Percentiles rank a stretch among this genome's conserved stretches.
phyloP scores from a whole-genome alignment of 2,888 invertebrate genomes.

The Calameuta idolon region DNA sequence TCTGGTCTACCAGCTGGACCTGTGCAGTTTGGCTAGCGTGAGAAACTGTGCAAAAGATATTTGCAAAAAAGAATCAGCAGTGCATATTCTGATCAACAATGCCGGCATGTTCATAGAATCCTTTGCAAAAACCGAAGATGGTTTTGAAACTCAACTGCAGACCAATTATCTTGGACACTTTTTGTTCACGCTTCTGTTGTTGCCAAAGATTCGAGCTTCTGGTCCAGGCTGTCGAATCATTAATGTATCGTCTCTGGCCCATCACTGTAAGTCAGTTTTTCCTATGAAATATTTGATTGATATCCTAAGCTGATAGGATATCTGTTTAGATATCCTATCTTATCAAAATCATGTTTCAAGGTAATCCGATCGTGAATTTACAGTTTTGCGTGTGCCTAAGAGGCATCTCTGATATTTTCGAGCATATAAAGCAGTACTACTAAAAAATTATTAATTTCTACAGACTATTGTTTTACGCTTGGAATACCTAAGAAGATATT shows the following conservation, averaged over 20 bases:
- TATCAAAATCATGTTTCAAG: too few species aligned
- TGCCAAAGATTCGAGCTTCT: conserved; percentile 71
- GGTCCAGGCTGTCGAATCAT: conserved; percentile 65
- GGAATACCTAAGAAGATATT: too few species aligned
- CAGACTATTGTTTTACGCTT: too few species aligned
- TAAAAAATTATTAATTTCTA: too few species aligned
- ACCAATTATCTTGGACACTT: conserved; percentile 75
- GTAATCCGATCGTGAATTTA: too few species aligned
- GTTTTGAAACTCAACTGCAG: conserved; percentile 74
- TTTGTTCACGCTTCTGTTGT: conserved; percentile 70
- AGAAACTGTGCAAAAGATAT: conserved; percentile 72
- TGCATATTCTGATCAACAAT: conserved; percentile 73
- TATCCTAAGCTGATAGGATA: too few species aligned
- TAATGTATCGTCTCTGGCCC: conserved; percentile 71
- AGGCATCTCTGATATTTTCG: too few species aligned
- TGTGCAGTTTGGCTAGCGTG: conserved; percentile 68
- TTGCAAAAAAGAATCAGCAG: conserved; percentile 66
- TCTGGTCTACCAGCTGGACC: conserved; percentile 60
- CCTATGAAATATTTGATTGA: too few species aligned
- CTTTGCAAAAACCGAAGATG: conserved; percentile 71
- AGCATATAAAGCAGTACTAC: too few species aligned
- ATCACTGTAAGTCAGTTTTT: conserved; percentile 60
- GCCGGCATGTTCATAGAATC: conserved; percentile 77
- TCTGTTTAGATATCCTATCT: too few species aligned
- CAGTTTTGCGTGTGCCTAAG: too few species aligned